Conservation (phyloP, 2,797 vertebrate species). For the Urosaurus nigricauda region DNA sequence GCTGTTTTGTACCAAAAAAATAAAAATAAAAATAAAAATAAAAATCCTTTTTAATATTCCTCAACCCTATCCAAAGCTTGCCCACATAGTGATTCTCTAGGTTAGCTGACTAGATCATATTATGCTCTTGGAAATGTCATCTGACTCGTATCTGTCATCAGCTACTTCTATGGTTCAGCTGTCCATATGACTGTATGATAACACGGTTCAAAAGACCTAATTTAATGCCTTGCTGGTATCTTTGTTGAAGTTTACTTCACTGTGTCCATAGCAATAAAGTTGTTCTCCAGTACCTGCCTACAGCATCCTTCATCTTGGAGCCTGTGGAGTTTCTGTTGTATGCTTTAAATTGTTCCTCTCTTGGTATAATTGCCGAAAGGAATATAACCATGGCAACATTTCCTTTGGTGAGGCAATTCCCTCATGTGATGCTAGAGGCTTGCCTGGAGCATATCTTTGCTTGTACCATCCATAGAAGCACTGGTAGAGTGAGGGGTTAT, state of each 20-base stretch:
- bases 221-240: background rate
- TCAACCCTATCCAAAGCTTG: background rate
- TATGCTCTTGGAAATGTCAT: background rate
- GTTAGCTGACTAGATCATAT: background rate
- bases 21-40: too few relatives aligned
- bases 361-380: background rate
- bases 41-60: background rate
- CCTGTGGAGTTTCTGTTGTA: background rate
- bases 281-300: constrained; percentile 10
- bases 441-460: background rate
- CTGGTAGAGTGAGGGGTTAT: constrained; percentile 8
- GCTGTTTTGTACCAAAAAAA: background rate
- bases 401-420: background rate
- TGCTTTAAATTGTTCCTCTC: background rate
- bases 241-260: background rate
- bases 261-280: constrained; percentile 21
- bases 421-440: background rate
- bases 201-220: background rate
- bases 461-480: background rate
- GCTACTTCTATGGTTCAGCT: background rate
- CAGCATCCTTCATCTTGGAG: constrained; percentile 7
- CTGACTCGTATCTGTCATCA: background rate
- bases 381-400: background rate
- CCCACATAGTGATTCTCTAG: background rate
- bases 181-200: background rate